These are phyloP conservation scores for Eupithecia pulchellata DNA, from an alignment of 2,888 invertebrate genomes.

Conservation along the genomic window DNA sequence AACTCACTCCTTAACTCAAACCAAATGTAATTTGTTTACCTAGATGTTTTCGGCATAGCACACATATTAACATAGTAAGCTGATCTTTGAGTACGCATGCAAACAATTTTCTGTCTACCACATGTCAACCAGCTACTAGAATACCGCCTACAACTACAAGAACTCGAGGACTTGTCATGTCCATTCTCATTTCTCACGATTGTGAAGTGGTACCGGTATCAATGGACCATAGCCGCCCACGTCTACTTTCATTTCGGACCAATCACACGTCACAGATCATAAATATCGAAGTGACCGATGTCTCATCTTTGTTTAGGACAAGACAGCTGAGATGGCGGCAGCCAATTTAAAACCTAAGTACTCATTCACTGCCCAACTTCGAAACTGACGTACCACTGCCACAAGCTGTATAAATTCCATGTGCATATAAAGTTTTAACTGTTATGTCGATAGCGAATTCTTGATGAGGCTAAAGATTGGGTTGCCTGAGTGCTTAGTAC, in stretches of 20 bases:
- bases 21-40: not conserved
- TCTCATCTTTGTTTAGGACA: slow-evolving; percentile 58
- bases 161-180: slow-evolving; percentile 55
- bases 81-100: not conserved
- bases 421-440: not conserved
- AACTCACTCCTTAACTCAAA: not conserved
- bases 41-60: slow-evolving; percentile 3
- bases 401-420: not conserved
- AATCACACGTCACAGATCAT: slow-evolving; percentile 65
- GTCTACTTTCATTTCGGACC: slow-evolving; percentile 79
- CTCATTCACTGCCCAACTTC: not conserved
- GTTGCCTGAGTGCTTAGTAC: too few relatives aligned
- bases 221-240: slow-evolving; percentile 65
- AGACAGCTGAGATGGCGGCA: not conserved
- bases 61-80: slow-evolving; percentile 4
- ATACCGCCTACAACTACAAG: slow-evolving; percentile 35
- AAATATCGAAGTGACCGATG: slow-evolving; percentile 50
- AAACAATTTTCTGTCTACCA: slow-evolving; percentile 14
- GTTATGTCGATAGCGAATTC: not conserved
- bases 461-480: not conserved
- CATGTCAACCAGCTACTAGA: slow-evolving; percentile 29
- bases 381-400: not conserved
- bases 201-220: slow-evolving; percentile 53
- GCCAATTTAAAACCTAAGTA: not conserved
- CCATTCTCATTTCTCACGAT: slow-evolving; percentile 76